Conservation (phyloP, 2,113 vertebrate genomes). For the Brachypodius melanocephalos region DNA sequence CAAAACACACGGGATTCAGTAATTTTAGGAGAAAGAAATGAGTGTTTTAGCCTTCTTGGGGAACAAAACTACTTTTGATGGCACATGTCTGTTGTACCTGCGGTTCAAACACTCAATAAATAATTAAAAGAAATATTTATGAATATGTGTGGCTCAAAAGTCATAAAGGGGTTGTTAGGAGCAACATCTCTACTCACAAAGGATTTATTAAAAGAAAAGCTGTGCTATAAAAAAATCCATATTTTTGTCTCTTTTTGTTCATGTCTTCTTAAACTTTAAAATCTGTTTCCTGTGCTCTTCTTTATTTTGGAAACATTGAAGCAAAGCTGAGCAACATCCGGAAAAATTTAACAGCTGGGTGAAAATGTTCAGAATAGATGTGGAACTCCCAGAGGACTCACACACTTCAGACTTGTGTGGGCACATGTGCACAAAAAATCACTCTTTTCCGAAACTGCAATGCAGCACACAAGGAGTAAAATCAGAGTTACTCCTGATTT, state of each 20-base stretch:
- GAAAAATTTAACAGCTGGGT: not conserved
- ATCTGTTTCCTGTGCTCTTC: not conserved
- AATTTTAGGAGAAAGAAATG: not conserved
- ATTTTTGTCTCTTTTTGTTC: not conserved
- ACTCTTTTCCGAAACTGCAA: not conserved
- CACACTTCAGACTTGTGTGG: accelerated
- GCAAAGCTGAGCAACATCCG: not conserved
- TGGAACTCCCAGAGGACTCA: not conserved
- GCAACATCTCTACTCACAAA: not conserved
- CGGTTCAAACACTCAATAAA: not conserved
- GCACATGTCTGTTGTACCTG: not conserved
- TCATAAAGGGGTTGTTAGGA: not conserved
- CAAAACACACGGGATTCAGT: not conserved
- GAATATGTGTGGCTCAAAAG: not conserved
- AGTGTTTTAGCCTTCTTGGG: not conserved
- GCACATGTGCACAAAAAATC: not conserved
- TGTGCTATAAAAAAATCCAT: not conserved
- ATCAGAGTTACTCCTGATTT: not conserved
- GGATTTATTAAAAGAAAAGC: not conserved
- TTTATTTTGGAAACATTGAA: not conserved
- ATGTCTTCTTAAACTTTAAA: not conserved
- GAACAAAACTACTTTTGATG: not conserved
- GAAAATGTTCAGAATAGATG: not conserved
- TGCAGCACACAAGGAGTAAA: not conserved
- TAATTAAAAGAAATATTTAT: not conserved